These are phyloP conservation scores for Amblyopsis rosae DNA, from an alignment of 2,113 vertebrate genomes.

Conservation along the genomic window DNA sequence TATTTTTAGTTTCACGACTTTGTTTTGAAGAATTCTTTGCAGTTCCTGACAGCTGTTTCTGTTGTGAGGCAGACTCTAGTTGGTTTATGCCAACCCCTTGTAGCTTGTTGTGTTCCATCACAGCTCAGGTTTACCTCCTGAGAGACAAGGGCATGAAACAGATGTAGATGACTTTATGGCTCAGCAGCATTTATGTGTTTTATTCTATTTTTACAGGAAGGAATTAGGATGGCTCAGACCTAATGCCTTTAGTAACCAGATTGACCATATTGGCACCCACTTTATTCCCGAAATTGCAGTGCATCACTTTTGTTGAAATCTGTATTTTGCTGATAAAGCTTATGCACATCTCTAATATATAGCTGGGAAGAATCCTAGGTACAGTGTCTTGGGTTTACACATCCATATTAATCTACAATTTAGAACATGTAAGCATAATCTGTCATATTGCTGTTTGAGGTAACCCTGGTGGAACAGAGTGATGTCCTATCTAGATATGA, in stretches of 20 bases:
- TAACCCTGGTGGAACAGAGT: no score
- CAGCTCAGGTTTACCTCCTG: conserved; percentile 17
- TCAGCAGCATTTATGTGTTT: conserved; percentile 17
- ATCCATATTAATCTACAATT: no score
- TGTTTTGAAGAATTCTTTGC: conserved; percentile 5
- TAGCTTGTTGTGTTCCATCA: conserved; percentile 12
- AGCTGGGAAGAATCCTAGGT: no score
- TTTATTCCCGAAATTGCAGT: not conserved
- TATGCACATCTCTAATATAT: no score
- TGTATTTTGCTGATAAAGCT: not conserved
- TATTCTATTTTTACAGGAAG: conserved; percentile 1
- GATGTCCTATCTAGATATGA: no score
- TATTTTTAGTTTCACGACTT: not conserved
- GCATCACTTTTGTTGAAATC: not conserved
- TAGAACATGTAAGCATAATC: no score
- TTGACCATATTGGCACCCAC: not conserved
- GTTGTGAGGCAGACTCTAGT: not conserved
- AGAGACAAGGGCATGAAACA: conserved; percentile 42
- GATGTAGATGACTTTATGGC: conserved; percentile 46
- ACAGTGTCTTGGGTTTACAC: no score
- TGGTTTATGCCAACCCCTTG: not conserved
- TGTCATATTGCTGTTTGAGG: no score
- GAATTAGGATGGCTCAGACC: not conserved
- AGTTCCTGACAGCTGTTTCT: not conserved
- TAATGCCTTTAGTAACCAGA: not conserved